Evolutionary conservation across 2,113 vertebrate species (phyloP).

Genomic region (Budorcas taxicolor): DNA sequence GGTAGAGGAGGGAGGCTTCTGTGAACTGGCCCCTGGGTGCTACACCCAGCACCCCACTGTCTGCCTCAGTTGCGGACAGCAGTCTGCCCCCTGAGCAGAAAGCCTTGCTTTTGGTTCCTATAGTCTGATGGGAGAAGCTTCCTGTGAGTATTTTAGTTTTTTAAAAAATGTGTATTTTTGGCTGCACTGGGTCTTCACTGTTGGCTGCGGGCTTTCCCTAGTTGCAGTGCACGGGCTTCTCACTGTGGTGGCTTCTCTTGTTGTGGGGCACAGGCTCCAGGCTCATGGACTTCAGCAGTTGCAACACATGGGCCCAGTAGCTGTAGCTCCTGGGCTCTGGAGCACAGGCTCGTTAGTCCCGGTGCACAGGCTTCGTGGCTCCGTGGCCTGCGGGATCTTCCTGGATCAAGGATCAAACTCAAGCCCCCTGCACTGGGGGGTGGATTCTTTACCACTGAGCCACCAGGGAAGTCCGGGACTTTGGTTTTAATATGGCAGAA

Average conservation of each 20-base stretch:
- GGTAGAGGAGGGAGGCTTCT: background rate
- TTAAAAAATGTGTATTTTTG: background rate
- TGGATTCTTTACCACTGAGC: background rate
- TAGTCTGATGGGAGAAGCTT: background rate
- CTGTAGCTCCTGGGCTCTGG: background rate
- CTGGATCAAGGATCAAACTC: background rate
- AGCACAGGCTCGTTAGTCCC: background rate
- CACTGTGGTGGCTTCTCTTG: background rate
- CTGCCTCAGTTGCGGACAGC: background rate
- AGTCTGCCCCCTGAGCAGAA: background rate
- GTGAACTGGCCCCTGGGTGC: background rate
- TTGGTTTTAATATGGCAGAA: background rate
- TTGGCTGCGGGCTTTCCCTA: background rate
- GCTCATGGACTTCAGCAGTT: background rate
- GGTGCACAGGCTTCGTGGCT: accelerated
- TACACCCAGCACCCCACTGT: too few species aligned
- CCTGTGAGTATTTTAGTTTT: background rate
- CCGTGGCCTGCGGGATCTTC: background rate
- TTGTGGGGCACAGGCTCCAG: background rate
- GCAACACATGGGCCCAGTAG: background rate
- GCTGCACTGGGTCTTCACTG: background rate
- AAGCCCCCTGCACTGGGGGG: background rate
- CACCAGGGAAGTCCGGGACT: background rate
- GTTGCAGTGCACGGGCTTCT: background rate
- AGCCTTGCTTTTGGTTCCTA: background rate